Conservation (phyloP, 2,113 vertebrate genomes). For the Alces alces region DNA sequence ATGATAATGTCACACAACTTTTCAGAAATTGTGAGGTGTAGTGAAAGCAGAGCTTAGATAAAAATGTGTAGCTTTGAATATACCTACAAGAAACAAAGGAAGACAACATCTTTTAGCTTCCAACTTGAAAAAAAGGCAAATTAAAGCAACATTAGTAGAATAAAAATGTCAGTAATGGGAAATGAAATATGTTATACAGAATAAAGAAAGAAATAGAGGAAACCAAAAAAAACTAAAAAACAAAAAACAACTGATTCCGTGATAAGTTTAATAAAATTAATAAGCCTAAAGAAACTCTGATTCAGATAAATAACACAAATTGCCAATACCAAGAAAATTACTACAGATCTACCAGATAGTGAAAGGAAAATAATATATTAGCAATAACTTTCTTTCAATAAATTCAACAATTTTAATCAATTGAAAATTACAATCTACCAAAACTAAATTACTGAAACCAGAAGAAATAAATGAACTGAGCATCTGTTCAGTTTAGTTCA, state of each 20-base stretch:
- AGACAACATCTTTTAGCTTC: background rate
- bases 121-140: background rate
- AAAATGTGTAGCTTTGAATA: background rate
- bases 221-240: background rate
- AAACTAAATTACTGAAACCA: background rate
- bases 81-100: background rate
- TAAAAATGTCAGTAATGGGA: background rate
- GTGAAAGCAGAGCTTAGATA: background rate
- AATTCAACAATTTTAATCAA: background rate
- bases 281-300: background rate
- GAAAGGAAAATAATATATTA: background rate
- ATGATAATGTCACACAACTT: background rate
- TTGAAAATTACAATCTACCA: background rate
- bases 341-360: background rate
- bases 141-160: background rate
- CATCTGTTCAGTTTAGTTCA: background rate
- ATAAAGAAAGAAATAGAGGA: background rate
- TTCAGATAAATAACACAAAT: background rate
- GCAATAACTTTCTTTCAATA: background rate
- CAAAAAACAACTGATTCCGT: background rate
- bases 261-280: background rate
- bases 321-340: background rate
- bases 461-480: background rate
- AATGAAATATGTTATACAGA: background rate
- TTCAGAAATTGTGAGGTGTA: background rate